Base-by-base conservation (phyloP, 2,113 vertebrate genomes). In the Toxostoma redivivum region DNA sequence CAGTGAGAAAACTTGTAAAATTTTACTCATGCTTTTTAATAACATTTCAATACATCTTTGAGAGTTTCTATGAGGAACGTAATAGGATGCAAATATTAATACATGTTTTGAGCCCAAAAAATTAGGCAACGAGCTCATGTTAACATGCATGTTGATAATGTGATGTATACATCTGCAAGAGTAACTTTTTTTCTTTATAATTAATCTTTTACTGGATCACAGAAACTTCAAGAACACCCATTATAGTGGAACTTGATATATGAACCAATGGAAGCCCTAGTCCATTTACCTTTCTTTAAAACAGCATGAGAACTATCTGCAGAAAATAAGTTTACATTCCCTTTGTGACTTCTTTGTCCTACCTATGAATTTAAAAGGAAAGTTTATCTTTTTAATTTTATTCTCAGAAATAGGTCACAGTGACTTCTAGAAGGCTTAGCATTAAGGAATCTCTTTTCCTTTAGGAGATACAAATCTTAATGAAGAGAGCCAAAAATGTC, bases 381-480 rank as follows among this genome's bases (percentile, higher is more conserved):
- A 97, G 77, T 96, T 97, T 95, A 70, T 96, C 83, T 95, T 90
- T 86, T 92, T 90, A 78, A 95, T 89, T 94, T 96, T 94, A 94
- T 94, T 96, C 91, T 85, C 33, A 77, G 87, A 97, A 97, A 88
- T 89, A 97, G 65, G 67, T 94, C 94, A 94, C 66, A 80, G 86
- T 78, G 91, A 96, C 94, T 95, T 95, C 79, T 85, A 87, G 70
- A 96, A 83, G 51, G 93, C 92, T 97, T 91, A 87, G 84, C 88
- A 93, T 94, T 94, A 97, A 96, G 80, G 98, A 97, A 96, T 95
- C 64, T 45, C 87, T 97, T 97, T 95, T 90, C 95, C 94, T 98
- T 91, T 95, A 97, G 93, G 95, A 97, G 90, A 98, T 91, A 97
- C 88, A 97, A 96, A 96, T 97, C 96, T 98, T 98, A 97, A 97